A percentile compares a stretch with the other conserved stretches of the same genome.
These are phyloP conservation scores for Megaustenia siamemsis DNA, from an alignment of 2,888 invertebrate genomes.

Conservation along the genomic window DNA sequence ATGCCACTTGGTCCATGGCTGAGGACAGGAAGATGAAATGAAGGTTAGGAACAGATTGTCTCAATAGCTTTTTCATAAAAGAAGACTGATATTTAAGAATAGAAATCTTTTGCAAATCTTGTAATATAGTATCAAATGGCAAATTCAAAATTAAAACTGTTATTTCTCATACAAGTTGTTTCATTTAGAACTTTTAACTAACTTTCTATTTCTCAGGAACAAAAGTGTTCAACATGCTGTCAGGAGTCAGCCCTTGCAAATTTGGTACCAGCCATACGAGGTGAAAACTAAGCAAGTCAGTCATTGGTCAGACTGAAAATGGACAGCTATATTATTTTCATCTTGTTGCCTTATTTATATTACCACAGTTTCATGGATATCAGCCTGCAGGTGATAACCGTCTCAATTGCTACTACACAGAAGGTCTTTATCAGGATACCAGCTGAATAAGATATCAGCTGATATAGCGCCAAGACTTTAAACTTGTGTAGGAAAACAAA, in stretches of 20 bases:
- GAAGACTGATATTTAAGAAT: too few relatives aligned
- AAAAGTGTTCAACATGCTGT: constrained; percentile 60
- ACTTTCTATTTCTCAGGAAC: constrained; percentile 55
- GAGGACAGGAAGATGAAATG: too few relatives aligned
- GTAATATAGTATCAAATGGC: too few relatives aligned
- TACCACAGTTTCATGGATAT: constrained; percentile 22
- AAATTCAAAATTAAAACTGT: too few relatives aligned
- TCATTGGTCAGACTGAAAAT: background rate
- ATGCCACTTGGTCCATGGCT: too few relatives aligned
- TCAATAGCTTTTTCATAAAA: too few relatives aligned
- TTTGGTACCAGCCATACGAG: constrained; percentile 54
- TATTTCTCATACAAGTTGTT: too few relatives aligned
- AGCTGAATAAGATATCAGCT: background rate
- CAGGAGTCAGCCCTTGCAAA: constrained; percentile 57
- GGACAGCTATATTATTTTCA: constrained; percentile 31
- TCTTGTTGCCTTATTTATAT: constrained; percentile 46
- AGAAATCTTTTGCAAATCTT: too few relatives aligned
- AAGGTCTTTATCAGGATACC: background rate
- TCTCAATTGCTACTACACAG: background rate
- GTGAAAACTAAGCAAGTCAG: constrained; percentile 40
- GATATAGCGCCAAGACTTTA: background rate
- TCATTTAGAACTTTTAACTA: too few relatives aligned
- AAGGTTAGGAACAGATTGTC: too few relatives aligned
- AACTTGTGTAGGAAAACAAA: constrained; percentile 6
- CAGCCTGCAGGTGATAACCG: constrained; percentile 11